Evolutionary conservation across 2,113 vertebrate genomes (phyloP).

Genomic region (Indri indri): DNA sequence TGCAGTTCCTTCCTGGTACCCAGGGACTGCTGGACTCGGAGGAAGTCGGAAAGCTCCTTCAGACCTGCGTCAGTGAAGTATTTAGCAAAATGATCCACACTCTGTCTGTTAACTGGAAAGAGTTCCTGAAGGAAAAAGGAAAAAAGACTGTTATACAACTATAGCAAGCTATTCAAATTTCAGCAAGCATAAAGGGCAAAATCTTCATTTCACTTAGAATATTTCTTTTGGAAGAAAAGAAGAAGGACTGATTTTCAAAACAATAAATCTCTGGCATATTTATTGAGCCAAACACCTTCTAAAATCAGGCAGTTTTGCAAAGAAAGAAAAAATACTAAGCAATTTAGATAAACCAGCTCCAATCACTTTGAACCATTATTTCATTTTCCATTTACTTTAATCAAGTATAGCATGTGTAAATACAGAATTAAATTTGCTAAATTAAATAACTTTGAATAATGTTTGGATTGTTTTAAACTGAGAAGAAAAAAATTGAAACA

Average conservation of each 20-base stretch:
- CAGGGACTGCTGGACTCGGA: conserved; percentile 91
- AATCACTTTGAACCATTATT: background rate
- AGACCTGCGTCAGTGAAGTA: conserved; percentile 94
- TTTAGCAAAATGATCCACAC: conserved; percentile 93
- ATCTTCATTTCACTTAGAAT: background rate
- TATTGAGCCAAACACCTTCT: background rate
- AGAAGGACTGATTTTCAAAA: background rate
- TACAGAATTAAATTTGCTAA: background rate
- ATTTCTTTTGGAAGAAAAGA: background rate
- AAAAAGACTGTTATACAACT: background rate
- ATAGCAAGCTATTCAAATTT: background rate
- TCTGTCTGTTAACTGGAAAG: conserved; percentile 94
- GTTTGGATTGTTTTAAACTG: background rate
- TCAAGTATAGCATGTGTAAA: background rate
- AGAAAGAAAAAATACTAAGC: background rate
- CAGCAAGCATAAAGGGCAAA: background rate
- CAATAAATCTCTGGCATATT: background rate
- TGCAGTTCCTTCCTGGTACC: conserved; percentile 95
- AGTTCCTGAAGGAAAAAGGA: conserved; percentile 86
- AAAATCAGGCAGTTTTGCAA: background rate
- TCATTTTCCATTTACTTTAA: background rate
- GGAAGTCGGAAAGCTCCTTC: conserved; percentile 94
- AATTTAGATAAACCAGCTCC: background rate
- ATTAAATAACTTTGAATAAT: background rate
- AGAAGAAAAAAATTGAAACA: background rate